phyloP scores from a whole-genome alignment of 2,797 vertebrate species.

The Hyperoplus lanceolatus region DNA sequence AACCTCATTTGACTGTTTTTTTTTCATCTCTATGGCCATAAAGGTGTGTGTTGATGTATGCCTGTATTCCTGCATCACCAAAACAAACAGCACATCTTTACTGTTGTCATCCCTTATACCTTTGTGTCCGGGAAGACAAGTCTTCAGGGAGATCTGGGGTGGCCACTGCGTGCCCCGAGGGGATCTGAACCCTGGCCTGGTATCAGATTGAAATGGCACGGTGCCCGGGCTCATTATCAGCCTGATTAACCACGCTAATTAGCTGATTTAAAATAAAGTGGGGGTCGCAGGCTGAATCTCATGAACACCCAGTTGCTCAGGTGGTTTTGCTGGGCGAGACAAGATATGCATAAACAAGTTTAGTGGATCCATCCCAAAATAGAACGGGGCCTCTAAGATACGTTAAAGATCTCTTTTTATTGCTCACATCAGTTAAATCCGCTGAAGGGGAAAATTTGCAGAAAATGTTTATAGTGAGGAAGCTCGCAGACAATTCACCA shows the following conservation, averaged over 20 bases:
- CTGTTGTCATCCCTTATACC: conserved; percentile 18
- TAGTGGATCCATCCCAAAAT: conserved; percentile 7
- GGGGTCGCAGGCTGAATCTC: conserved; percentile 43
- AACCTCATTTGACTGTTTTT: conserved; percentile 26
- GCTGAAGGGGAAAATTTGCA: neutral
- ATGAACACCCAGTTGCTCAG: conserved; percentile 50
- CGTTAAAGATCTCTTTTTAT: neutral
- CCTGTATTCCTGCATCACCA: conserved; percentile 13
- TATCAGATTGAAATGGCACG: conserved; percentile 79
- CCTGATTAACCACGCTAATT: conserved; percentile 88
- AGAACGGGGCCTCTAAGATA: neutral
- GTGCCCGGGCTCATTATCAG: conserved; percentile 82
- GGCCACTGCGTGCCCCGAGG: conserved; percentile 29
- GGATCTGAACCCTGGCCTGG: conserved; percentile 69
- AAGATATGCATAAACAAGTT: conserved; percentile 26
- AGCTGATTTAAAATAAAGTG: conserved; percentile 77
- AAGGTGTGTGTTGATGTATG: conserved; percentile 1
- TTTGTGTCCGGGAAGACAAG: conserved; percentile 15
- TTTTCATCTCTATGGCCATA: conserved; percentile 16
- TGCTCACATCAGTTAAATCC: conserved; percentile 3
- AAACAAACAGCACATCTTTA: conserved; percentile 17
- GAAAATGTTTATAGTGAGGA: conserved; percentile 27
- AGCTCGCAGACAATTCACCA: conserved; percentile 46
- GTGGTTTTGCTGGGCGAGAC: conserved; percentile 60
- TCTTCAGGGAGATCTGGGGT: conserved; percentile 42